phyloP scores from a whole-genome alignment of 2,888 invertebrate genomes.

The Leucoma salicis region DNA sequence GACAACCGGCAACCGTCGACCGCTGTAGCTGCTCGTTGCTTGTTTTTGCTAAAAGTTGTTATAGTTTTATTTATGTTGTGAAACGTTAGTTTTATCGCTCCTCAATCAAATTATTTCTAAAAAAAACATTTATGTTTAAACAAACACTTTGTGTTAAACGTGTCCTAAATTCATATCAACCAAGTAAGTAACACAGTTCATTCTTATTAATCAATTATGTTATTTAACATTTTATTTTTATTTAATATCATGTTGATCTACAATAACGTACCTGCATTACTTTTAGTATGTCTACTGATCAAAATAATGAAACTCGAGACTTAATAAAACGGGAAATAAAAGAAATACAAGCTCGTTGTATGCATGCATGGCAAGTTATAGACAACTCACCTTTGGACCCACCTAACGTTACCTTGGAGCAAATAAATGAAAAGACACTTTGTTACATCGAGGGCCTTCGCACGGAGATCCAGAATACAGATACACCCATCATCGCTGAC shows the following conservation, averaged over 20 bases:
- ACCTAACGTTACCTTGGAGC: conserved; percentile 36
- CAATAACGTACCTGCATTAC: background rate
- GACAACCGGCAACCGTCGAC: too few species aligned
- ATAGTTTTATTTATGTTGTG: too few species aligned
- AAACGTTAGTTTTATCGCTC: too few species aligned
- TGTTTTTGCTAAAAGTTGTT: too few species aligned
- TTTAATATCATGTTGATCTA: too few species aligned
- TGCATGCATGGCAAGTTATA: conserved; percentile 50
- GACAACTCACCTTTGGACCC: conserved; percentile 53
- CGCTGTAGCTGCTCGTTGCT: too few species aligned
- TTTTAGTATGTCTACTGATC: conserved; percentile 51
- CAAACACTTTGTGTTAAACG: too few species aligned
- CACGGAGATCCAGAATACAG: conserved; percentile 51
- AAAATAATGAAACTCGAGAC: conserved; percentile 47
- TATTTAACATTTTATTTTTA: background rate
- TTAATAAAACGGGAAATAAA: conserved; percentile 54
- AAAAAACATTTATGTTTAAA: too few species aligned
- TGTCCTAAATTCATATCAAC: background rate
- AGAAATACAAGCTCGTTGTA: conserved; percentile 48
- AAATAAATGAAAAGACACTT: conserved; percentile 43
- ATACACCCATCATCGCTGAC: conserved; percentile 51
- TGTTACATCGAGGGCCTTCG: conserved; percentile 56
- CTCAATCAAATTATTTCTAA: too few species aligned
- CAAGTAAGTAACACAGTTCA: background rate
- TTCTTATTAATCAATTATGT: background rate